Evolutionary conservation across 2,888 invertebrate genomes (phyloP), one percentile per base, ranked within the genome.

Genomic region (Trisateles emortualis): DNA sequence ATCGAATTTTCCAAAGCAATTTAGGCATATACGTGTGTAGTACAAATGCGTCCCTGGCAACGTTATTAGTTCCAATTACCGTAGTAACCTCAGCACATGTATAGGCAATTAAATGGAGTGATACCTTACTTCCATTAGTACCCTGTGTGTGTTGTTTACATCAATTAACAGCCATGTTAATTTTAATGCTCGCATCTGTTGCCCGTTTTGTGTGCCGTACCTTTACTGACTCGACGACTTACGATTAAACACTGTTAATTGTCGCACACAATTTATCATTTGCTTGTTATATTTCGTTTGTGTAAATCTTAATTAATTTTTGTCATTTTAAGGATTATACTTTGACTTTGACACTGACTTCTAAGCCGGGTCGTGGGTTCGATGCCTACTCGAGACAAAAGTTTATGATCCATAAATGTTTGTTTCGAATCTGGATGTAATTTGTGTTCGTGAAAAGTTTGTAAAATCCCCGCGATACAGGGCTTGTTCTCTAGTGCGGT

Each of bases 51-150:
- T 76, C 78, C 73, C 82, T 78, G 78, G 68, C 81, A 81, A 87
- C 81, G 81, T 87, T 89, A 90, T 91, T 92, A 91, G 87, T 86
- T 79, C 86, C 90, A 91, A 91, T 92, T 91, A 91, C 84, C 88
- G 84, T 71, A 76, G 88, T 84, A 90, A 90, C 92, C 92, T 91
- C 91, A 88, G 86, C 89, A 83, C 83, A 83, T 90, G 85, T 90
- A 90, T 86, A 87, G 83, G 77, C 90, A 90, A 91, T 91, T 92
- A 91, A 90, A 88, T 83, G 84, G 89, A 90, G 90, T 90, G 89
- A 91, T 91, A 90, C 90, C 88, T 86, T 86, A 83, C 88, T 87
- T 91, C 92, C 91, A 92, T 92, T 92, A 91, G 88, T 81, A 78
- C 75, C 77, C 78, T 72, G 76, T 78, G 76, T 72, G 76, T 79